phyloP scores from a whole-genome alignment of 2,888 invertebrate genomes.

The Aleiodes leptofemur region DNA sequence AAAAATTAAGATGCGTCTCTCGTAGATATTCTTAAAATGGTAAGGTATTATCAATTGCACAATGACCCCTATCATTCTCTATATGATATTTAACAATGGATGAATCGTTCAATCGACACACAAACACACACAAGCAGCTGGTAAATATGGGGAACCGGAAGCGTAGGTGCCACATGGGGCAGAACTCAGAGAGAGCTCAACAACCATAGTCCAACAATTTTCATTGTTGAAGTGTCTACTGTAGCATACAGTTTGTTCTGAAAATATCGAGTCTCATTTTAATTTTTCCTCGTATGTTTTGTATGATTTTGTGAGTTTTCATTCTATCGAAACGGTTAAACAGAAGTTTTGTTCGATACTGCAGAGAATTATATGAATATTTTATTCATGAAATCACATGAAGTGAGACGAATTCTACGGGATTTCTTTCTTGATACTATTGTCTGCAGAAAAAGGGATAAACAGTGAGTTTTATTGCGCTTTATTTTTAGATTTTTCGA shows the following conservation, averaged over 20 bases:
- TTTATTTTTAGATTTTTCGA: neutral
- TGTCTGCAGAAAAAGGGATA: constrained; percentile 65
- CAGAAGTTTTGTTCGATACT: neutral
- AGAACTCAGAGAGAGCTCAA: constrained; percentile 51
- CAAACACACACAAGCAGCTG: constrained; percentile 47
- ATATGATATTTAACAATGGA: constrained; percentile 68
- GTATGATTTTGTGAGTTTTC: neutral
- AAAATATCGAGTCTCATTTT: constrained; percentile 21
- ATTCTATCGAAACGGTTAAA: neutral
- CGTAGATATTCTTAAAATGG: constrained; percentile 62
- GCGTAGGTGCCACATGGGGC: constrained; percentile 61
- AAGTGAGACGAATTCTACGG: constrained; percentile 63
- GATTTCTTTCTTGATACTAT: constrained; percentile 64
- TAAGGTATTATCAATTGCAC: constrained; percentile 65
- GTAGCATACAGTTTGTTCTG: constrained; percentile 61
- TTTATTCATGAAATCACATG: constrained; percentile 66
- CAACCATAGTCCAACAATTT: constrained; percentile 60
- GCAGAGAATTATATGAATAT: constrained; percentile 9
- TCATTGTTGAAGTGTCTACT: constrained; percentile 71
- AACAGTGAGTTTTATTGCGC: constrained; percentile 57
- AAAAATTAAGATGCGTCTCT: constrained; percentile 66
- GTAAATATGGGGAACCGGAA: constrained; percentile 61
- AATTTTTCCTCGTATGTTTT: neutral
- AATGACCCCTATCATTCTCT: constrained; percentile 63
- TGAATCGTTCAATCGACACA: constrained; percentile 41